Base-by-base conservation (phyloP, 2,888 invertebrate genomes). In the Calliphora vomitoria region DNA sequence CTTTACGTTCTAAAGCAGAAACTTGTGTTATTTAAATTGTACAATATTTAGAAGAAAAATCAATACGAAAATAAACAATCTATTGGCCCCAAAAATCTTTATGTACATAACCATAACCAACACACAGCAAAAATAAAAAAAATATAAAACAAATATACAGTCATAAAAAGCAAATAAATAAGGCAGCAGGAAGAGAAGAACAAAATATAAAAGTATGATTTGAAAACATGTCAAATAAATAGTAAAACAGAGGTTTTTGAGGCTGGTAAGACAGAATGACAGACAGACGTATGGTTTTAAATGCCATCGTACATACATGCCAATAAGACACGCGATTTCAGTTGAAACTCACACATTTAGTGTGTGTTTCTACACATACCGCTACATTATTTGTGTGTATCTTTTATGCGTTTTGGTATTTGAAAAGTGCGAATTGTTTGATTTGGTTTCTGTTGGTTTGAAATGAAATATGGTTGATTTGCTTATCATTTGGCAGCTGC, bases 61-160 rank as follows among this genome's bases (percentile, higher is more conserved):
- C 80, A 62, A 80, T 80, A 80, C 4, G 4, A 71, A 71, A 80
- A 62, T 62, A 62, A 80, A 71, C 60, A 71, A 71, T 8, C n/a
- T 50, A 71, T 71, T 80, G 71, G 62, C 69, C 71, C 69, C 69
- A 80, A 80, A 78, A 80, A 69, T 71, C 69, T 38, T 60, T 60
- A 25, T 69, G 35, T 53, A 38, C 76, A 15, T 35, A 66, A 44
- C 38, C 76, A 15, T 35, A 66, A 44, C 38, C 41, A 66, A 10
- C 25, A 66, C 20, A 13, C 25, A 18, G 25, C 44, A 25, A 68
- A 20, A 3, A 44, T 25, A 50, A 76, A 25, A 1, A 25, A 25
- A 25, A 25, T 25, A 50, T 20, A 15, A 20, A 76, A 53, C 75
- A 75, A 75, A 47, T 44, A 66, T n/a, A 41, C 41, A 18, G 20